phyloP scores from a whole-genome alignment of 1,140 invertebrate genomes.

The Laupala kohalensis region DNA sequence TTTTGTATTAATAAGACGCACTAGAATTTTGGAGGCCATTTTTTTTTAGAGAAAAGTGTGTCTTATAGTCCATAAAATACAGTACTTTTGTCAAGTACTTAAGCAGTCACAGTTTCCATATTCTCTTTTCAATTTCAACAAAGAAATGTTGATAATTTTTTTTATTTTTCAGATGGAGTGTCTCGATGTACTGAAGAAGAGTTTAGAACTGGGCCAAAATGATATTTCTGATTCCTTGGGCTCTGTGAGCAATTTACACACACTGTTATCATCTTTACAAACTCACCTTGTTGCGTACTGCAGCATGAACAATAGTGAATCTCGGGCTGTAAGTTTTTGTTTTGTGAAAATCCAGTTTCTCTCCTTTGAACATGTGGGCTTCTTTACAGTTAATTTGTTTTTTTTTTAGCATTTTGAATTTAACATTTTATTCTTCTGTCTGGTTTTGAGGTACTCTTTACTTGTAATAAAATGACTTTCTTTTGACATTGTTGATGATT shows the following conservation, averaged over 20 bases:
- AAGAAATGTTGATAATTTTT: too few species aligned
- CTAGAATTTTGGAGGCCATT: not conserved
- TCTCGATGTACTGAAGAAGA: constrained; percentile 27
- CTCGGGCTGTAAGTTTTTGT: constrained; percentile 1
- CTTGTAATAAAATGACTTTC: not conserved
- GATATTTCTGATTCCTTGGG: constrained; percentile 13
- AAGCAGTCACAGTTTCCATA: too few species aligned
- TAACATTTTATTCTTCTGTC: not conserved
- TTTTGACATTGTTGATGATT: not conserved
- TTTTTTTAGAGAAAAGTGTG: not conserved
- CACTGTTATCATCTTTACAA: constrained; percentile 41
- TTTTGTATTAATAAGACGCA: too few species aligned
- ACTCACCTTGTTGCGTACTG: constrained; percentile 42
- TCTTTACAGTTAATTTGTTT: too few species aligned
- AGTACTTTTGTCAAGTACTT: too few species aligned
- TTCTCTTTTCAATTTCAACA: too few species aligned
- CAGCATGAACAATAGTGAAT: constrained; percentile 11
- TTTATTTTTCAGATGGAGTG: constrained; percentile 24
- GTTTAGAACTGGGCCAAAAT: constrained; percentile 23
- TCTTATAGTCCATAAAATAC: too few species aligned
- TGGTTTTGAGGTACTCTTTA: not conserved
- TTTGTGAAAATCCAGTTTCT: too few species aligned
- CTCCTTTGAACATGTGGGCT: too few species aligned
- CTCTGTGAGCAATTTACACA: constrained; percentile 29
- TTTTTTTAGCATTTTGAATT: not conserved